A percentile compares a stretch with the other conserved stretches of the same genome.
These are phyloP conservation scores for Capra hircus DNA, from an alignment of 2,113 vertebrate species.

Conservation along the genomic window DNA sequence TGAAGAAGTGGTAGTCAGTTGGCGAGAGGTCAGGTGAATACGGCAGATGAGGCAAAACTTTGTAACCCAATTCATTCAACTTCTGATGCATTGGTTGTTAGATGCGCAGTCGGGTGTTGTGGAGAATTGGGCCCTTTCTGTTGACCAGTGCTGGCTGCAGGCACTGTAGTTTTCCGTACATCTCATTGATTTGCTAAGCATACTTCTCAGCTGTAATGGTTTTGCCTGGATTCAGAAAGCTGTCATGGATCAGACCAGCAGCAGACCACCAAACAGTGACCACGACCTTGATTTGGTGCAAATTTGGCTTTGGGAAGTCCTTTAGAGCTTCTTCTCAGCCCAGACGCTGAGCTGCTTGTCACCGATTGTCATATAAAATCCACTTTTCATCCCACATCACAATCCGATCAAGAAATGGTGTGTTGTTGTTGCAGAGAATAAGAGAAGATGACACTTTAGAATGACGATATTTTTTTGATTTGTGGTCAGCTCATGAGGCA, in stretches of 20 bases:
- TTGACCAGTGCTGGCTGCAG: not conserved
- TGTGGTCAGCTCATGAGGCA: not conserved
- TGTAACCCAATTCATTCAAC: not conserved
- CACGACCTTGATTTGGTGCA: not conserved
- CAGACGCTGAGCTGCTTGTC: not conserved
- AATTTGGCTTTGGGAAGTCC: not conserved
- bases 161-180: not conserved
- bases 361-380: not conserved
- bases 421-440: not conserved
- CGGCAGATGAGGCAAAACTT: not conserved
- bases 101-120: fast-evolving
- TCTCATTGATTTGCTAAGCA: not conserved
- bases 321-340: not conserved
- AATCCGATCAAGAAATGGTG: not conserved
- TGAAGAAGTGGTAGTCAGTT: not conserved
- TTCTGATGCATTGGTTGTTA: not conserved
- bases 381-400: not conserved
- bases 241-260: not conserved
- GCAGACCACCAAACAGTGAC: not conserved
- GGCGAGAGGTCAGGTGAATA: not conserved
- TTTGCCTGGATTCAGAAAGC: not conserved
- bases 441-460: not conserved
- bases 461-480: not conserved
- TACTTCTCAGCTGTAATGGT: not conserved
- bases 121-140: not conserved